Percentiles rank a stretch among this genome's conserved stretches.
Conservation (phyloP, 2,113 vertebrate species). For the Cyprinus carpio region DNA sequence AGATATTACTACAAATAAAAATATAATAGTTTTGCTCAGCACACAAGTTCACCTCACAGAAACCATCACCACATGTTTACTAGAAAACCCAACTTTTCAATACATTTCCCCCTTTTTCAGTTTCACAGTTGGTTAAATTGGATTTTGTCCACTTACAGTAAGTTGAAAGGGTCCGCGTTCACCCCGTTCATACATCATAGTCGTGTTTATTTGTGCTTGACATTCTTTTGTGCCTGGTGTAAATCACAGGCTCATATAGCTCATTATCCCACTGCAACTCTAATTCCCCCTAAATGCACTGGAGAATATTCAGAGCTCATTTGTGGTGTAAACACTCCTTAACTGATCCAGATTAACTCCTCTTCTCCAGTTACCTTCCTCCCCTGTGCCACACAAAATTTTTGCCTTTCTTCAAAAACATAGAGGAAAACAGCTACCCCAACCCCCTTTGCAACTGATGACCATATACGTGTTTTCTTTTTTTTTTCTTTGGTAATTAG, state of each 20-base stretch:
- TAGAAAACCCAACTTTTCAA: background rate
- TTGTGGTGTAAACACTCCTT: conserved; percentile 80
- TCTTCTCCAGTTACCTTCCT: conserved; percentile 70
- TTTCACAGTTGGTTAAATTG: conserved; percentile 30
- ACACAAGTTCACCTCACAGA: too few species aligned
- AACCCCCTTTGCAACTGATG: conserved; percentile 63
- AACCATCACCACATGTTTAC: background rate
- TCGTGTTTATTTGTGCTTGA: conserved; percentile 73
- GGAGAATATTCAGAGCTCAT: conserved; percentile 77
- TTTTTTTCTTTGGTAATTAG: conserved; percentile 68
- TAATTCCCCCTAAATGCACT: conserved; percentile 70
- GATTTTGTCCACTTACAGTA: conserved; percentile 49
- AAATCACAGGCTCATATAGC: conserved; percentile 75
- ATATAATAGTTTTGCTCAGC: too few species aligned
- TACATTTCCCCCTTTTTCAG: background rate
- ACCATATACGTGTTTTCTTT: conserved; percentile 67
- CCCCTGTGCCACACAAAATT: conserved; percentile 62
- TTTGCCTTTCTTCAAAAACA: conserved; percentile 35
- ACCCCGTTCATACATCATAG: conserved; percentile 60
- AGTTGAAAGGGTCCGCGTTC: conserved; percentile 25
- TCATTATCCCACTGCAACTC: conserved; percentile 72
- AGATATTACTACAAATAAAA: too few species aligned
- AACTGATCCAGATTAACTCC: conserved; percentile 78
- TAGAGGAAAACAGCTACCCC: background rate
- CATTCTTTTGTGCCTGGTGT: conserved; percentile 72